Base-by-base conservation (phyloP, 1,140 invertebrate genomes). In the Aleiodes sp. region DNA sequence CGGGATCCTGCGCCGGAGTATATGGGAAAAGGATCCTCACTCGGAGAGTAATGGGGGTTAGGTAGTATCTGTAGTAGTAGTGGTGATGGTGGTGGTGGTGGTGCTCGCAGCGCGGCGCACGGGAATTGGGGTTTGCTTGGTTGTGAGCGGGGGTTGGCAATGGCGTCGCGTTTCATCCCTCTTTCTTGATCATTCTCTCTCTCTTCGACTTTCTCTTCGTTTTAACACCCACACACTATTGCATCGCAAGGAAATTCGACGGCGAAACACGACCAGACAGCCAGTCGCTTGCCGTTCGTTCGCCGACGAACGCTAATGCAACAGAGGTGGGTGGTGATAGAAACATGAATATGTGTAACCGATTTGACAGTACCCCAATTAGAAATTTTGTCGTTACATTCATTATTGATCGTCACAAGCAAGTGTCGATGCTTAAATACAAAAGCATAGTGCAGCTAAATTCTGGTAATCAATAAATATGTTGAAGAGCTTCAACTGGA, bases 261-360 rank as follows among this genome's bases (percentile, higher is more conserved):
- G 74, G 80, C 76, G 74, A 82, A 78, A 80, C 74, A 77, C 77
- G 73, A 74, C 73, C 77, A 80, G 81, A 81, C 83, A 78, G 77
- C 75, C 82, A 85, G 84, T 85, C 83, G 84, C 78, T 83, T 77
- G 82, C 77, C 82, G 83, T 84, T 82, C 82, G 84, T 79, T 84
- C 78, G 79, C 78, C 82, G 80, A 82, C 76, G 82, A 80, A 75
- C 74, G 74, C 70, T 70, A 62, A 29, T 35, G 64, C 35, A 52
- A 52, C 46, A 52, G n/a, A 52, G 39, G n/a, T 43, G 12, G 39
- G 39, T 43, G 39, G 3, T n/a, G 14, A 65, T 52, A 29, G 60
- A 61, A 73, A 33, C 41, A 76, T 74, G 69, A 76, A 21, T 64
- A 69, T 37, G 72, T 65, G 3, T n/a, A 39, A 39, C 35, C 35